Evolutionary conservation across 2,113 vertebrate species (phyloP), one percentile per base, ranked within the genome.

Genomic region (Hiodon tergisus): DNA sequence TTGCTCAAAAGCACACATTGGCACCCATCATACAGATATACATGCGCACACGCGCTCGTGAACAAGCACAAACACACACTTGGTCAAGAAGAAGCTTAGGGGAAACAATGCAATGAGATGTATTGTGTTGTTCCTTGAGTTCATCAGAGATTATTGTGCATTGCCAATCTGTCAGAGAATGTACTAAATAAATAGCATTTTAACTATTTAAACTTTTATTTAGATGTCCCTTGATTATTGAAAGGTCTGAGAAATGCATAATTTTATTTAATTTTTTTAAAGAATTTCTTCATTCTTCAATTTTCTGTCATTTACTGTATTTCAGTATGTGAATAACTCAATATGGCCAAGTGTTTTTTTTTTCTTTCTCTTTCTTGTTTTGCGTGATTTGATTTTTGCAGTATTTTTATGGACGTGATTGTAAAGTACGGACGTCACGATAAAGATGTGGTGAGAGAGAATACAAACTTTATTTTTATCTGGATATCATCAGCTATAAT

Each of bases 1-100:
- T 78, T 74, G 54, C 73, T 63, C 76, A 78, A 80, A 80, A 73
- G 50, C 74, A 75, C 59, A 61, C 73, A 69, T 57, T 82, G 73
- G 53, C 62, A 78, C 60, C 55, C 76, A 65, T 13, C 57, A 68
- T 50, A 65, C 65, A 54, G 31, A 73, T 7, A 31, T 8, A 51
- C 8, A n/a, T 50, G 51, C 51, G 13, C 50, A 69, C 52, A 72
- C 6, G n/a, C 52, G 51, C 73, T 50, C 48, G 61, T 57, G 62
- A 16, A 67, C 17, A 69, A 11, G 4, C 31, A 74, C 73, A 78
- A 50, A 74, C 60, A 76, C 63, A 71, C 31, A 31, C 31, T 31
- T 31, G 31, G 31, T 31, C 55, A 58, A 62, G 67, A 58, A 76
- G 17, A 68, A 47, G 60, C 57, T 67, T 16, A 65, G 6, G 52